phyloP scores from a whole-genome alignment of 2,113 vertebrate genomes.

The Stercorarius parasiticus region DNA sequence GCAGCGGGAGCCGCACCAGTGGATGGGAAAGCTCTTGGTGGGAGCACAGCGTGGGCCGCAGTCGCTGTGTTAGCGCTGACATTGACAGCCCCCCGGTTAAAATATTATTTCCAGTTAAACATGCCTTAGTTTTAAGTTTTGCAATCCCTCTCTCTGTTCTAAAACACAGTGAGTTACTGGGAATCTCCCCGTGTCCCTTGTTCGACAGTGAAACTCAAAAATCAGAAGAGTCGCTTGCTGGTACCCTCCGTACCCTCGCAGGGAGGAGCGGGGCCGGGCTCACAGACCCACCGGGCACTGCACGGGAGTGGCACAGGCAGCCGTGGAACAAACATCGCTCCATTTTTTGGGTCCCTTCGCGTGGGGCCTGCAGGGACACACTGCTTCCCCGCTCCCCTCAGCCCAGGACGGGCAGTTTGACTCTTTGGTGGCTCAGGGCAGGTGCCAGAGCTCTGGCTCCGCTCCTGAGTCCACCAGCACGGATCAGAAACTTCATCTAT shows the following conservation, averaged over 20 bases:
- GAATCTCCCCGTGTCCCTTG: not conserved
- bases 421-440: not conserved
- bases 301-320: not conserved
- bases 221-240: no score
- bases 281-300: not conserved
- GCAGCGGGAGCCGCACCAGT: fast-evolving
- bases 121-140: fast-evolving
- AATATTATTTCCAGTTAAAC: not conserved
- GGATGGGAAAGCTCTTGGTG: fast-evolving
- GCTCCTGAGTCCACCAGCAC: fast-evolving
- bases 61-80: fast-evolving
- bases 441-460: not conserved
- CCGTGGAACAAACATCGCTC: not conserved
- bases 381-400: fast-evolving
- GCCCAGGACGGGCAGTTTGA: not conserved
- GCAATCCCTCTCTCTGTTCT: not conserved
- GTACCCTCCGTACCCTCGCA: fast-evolving
- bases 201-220: not conserved
- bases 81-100: not conserved
- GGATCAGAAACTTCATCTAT: not conserved
- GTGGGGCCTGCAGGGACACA: fast-evolving
- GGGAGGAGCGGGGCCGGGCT: fast-evolving
- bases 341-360: fast-evolving
- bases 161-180: not conserved
- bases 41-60: not conserved